phyloP scores from a whole-genome alignment of 2,888 invertebrate species.

The Lycaena phlaeas region DNA sequence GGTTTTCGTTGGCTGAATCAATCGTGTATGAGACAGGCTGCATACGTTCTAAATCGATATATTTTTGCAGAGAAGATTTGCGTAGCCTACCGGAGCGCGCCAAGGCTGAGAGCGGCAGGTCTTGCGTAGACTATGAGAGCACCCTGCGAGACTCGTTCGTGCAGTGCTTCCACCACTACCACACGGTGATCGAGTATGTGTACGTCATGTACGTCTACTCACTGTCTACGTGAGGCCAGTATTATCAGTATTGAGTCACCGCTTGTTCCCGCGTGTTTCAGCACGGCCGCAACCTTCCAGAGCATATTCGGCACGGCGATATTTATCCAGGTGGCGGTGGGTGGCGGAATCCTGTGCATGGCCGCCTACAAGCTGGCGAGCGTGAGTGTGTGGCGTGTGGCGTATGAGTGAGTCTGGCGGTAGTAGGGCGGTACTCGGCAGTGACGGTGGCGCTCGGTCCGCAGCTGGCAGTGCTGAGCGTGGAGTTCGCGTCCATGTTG shows the following conservation, averaged over 20 bases:
- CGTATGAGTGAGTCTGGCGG: neutral
- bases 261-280: slow-evolving; percentile 18
- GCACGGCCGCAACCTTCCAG: slow-evolving; percentile 36
- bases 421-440: no score
- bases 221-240: no score
- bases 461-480: slow-evolving; percentile 42
- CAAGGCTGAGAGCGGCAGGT: neutral
- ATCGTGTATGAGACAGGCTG: slow-evolving; percentile 32
- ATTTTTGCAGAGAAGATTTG: neutral
- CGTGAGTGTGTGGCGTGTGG: slow-evolving; percentile 30
- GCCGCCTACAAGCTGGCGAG: slow-evolving; percentile 55
- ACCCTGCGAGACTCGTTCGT: neutral
- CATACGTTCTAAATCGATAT: no score
- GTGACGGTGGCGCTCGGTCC: neutral
- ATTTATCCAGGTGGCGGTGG: slow-evolving; percentile 51
- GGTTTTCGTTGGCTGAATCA: neutral
- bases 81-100: slow-evolving; percentile 2
- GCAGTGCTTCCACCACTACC: neutral
- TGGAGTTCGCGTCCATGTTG: slow-evolving; percentile 65
- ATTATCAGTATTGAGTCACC: neutral
- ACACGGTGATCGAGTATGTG: neutral
- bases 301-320: slow-evolving; percentile 48
- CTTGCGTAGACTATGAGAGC: neutral
- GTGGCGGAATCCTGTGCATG: slow-evolving; percentile 63
- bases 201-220: no score